A percentile compares a stretch with the other conserved stretches of the same genome.
Conservation (phyloP, 2,113 vertebrate species). For the Aldabrachelys gigantea region DNA sequence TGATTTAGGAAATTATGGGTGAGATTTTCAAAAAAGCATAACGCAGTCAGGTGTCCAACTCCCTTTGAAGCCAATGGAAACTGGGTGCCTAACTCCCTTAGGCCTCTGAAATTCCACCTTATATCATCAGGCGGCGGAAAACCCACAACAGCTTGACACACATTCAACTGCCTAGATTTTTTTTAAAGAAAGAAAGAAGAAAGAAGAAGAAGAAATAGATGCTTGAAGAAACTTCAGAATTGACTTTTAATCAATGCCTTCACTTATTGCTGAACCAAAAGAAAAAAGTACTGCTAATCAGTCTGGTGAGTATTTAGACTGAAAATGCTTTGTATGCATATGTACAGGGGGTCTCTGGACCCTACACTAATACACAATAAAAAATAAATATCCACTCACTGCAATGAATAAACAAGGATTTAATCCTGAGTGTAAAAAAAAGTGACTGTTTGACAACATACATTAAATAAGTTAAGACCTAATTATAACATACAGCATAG, state of each 20-base stretch:
- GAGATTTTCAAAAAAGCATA: neutral
- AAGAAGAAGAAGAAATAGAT: neutral
- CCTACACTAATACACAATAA: neutral
- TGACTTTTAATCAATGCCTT: constrained; percentile 1
- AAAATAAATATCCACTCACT: neutral
- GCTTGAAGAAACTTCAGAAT: constrained; percentile 27
- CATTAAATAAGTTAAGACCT: neutral
- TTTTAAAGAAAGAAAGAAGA: neutral
- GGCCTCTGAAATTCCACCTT: neutral
- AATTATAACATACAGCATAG: neutral
- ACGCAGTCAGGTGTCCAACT: neutral
- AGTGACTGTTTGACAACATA: neutral
- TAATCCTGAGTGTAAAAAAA: neutral
- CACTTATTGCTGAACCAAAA: neutral
- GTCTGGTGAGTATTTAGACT: neutral
- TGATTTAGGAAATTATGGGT: neutral
- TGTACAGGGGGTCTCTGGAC: neutral
- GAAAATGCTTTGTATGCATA: neutral
- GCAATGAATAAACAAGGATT: neutral
- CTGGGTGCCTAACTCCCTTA: neutral
- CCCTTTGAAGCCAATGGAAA: neutral
- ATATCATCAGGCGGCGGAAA: neutral
- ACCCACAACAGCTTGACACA: neutral
- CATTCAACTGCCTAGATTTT: neutral
- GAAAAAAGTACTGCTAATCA: neutral